Base-by-base conservation (phyloP, 1,140 invertebrate genomes). In the Aphidius gifuensis region DNA sequence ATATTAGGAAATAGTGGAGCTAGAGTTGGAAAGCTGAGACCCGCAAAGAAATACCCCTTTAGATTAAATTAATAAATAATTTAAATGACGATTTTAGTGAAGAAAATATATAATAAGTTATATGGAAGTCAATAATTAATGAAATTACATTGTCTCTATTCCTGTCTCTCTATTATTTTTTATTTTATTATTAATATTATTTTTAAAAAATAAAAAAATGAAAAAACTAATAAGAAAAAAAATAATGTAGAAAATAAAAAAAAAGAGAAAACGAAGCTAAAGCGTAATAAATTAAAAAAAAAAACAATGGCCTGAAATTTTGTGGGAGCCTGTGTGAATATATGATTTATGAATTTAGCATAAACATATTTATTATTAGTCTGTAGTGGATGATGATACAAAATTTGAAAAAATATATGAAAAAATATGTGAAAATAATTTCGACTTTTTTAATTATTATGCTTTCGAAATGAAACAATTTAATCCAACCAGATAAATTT, bases 1-100 rank as follows among this genome's bases (percentile, higher is more conserved):
- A 94, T 94, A 71, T 78, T 95, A 62, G 92, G 92, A 5, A 86
- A 84, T 61, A 83, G 81, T 48, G 82, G 83, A n/a, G 77, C 75
- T 47, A 80, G 73, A 50, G 75, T 75, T 56, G 72, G 75, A 80
- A 80, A 62, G 75, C 79, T 16, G 78, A 80, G 67, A 70, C 79
- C 39, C 76, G 79, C 67, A 81, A 80, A 64, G 79, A 81, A 69
- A 81, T 78, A 50, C 78, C 79, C 46, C 79, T 80, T 72, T 81
- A 81, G 77, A 77, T 77, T 16, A 68, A 69, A 75, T 74, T 73
- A 72, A 57, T 65, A 4, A 64, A 59, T 56, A 45, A 38, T 11
- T 43, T 43, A 21, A 60, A 49, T 23, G 9, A 50, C 45, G 23
- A 32, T 32, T 32, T 32, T 32, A 32, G 23, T 1, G 11, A 43